Percentiles rank a stretch among this genome's conserved stretches.
These are phyloP conservation scores for Propithecus coquereli DNA, from an alignment of 2,113 vertebrate genomes.

Conservation along the genomic window DNA sequence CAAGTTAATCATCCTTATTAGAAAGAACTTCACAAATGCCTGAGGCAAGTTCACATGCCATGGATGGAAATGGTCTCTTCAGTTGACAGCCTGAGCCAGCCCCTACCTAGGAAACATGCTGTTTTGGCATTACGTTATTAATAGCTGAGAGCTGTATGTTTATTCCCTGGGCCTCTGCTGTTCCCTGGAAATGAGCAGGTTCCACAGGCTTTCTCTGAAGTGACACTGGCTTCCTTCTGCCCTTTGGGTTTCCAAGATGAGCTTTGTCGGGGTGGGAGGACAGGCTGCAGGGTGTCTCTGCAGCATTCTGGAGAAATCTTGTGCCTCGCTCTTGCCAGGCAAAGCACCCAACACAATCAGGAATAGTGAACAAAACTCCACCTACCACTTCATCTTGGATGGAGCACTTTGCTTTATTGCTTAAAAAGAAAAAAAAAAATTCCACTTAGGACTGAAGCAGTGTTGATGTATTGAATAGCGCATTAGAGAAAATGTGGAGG, in stretches of 20 bases:
- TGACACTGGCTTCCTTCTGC: not conserved
- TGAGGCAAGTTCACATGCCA: not conserved
- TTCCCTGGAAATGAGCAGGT: not conserved
- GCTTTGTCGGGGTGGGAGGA: not conserved
- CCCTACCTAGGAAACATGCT: not conserved
- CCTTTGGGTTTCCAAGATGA: not conserved
- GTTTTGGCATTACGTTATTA: not conserved
- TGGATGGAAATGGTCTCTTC: not conserved
- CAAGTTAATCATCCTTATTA: not conserved
- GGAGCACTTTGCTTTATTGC: not conserved
- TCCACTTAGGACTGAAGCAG: constrained; percentile 20
- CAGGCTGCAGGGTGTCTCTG: not conserved
- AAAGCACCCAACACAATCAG: not conserved
- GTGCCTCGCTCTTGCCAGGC: not conserved
- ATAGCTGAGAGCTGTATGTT: not conserved
- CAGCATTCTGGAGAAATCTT: not conserved
- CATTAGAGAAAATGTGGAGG: not conserved
- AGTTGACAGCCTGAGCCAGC: not conserved
- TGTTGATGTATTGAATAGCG: not conserved
- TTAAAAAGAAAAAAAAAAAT: not conserved
- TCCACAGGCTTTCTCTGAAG: not conserved
- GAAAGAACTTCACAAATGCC: not conserved
- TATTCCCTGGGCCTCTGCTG: not conserved
- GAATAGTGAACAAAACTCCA: not conserved
- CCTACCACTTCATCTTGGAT: not conserved